Conservation (phyloP, 2,888 invertebrate genomes). For the Amphimallon solstitiale region DNA sequence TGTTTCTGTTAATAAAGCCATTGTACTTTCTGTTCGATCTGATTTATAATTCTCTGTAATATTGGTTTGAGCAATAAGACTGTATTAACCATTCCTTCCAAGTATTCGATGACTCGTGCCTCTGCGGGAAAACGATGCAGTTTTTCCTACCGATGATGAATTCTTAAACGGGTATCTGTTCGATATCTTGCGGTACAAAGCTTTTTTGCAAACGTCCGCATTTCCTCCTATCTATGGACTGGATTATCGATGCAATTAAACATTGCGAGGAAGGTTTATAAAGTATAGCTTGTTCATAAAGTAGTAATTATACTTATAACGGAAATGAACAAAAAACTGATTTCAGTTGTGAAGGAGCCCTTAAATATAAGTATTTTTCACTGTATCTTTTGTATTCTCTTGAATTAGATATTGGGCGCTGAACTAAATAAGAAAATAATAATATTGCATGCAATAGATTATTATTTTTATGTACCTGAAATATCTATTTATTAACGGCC, state of each 20-base stretch:
- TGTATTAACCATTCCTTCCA: neutral
- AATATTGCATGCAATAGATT: too few relatives aligned
- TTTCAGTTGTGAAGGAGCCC: neutral
- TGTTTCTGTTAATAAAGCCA: too few relatives aligned
- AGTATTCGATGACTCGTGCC: neutral
- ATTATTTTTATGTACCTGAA: too few relatives aligned
- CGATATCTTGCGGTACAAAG: neutral
- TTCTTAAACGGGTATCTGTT: constrained; percentile 20
- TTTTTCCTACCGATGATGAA: constrained; percentile 31
- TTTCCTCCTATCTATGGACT: constrained; percentile 10
- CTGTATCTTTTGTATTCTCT: too few relatives aligned
- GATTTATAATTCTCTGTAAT: too few relatives aligned
- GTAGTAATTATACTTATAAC: constrained; percentile 6
- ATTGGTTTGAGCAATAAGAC: too few relatives aligned
- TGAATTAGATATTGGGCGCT: too few relatives aligned
- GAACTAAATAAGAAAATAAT: too few relatives aligned
- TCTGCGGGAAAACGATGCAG: constrained; percentile 33
- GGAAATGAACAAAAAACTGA: neutral
- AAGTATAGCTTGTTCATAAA: neutral
- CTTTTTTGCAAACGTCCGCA: constrained; percentile 6
- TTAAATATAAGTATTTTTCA: too few relatives aligned
- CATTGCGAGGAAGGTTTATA: neutral
- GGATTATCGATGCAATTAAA: constrained; percentile 31
- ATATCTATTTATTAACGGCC: too few relatives aligned
- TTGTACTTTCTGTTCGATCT: too few relatives aligned